Evolutionary conservation across 2,888 invertebrate species (phyloP).

Genomic region (Sarcophaga variegata): DNA sequence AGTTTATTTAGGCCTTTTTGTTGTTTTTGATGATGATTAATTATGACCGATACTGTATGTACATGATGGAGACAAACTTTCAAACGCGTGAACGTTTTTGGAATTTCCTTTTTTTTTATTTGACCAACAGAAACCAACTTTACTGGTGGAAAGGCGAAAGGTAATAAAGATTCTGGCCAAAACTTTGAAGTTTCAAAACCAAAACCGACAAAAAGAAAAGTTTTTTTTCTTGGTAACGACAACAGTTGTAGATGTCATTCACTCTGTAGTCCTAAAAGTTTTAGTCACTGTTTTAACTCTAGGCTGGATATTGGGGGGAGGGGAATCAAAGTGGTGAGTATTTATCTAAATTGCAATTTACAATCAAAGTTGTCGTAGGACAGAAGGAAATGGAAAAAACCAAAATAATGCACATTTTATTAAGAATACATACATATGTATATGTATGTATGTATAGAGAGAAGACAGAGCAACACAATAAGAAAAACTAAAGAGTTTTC

Average conservation of each 20-base stretch:
- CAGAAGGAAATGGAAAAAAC: neutral
- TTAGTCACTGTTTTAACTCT: neutral
- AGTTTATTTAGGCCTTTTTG: no score
- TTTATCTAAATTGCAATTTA: conserved; percentile 67
- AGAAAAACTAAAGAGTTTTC: neutral
- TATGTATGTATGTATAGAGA: neutral
- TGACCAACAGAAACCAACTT: conserved; percentile 23
- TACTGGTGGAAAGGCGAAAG: conserved; percentile 46
- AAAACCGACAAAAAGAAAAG: conserved; percentile 22
- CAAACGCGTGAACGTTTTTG: neutral
- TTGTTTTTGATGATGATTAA: no score
- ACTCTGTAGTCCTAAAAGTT: conserved; percentile 28
- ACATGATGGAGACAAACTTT: neutral
- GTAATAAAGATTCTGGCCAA: conserved; percentile 58
- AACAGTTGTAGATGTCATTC: conserved; percentile 61
- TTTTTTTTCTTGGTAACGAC: conserved; percentile 19
- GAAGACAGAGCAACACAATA: neutral
- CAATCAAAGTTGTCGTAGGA: conserved; percentile 42
- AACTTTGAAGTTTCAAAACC: conserved; percentile 24
- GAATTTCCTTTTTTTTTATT: neutral
- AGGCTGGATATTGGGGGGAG: neutral
- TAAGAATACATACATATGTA: neutral
- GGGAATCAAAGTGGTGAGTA: neutral
- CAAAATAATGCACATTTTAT: conserved; percentile 38
- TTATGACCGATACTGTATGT: no score